phyloP scores from a whole-genome alignment of 2,113 vertebrate genomes.

The Myiopsitta monachus region DNA sequence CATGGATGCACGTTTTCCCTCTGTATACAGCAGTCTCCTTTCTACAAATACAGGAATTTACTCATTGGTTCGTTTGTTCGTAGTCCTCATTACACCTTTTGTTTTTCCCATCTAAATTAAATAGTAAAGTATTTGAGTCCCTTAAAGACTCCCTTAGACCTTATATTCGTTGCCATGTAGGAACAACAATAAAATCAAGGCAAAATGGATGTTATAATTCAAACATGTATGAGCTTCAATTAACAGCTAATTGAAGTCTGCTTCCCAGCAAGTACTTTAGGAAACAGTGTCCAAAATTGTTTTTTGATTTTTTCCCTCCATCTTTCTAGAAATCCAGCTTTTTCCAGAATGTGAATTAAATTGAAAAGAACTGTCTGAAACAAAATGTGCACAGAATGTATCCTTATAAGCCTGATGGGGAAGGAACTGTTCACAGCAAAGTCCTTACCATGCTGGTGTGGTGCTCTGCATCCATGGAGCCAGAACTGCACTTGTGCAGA shows the following conservation, averaged over 20 bases:
- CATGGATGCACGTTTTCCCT: background rate
- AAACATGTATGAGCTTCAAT: background rate
- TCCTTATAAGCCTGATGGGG: background rate
- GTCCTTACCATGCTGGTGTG: background rate
- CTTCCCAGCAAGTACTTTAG: background rate
- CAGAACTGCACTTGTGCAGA: background rate
- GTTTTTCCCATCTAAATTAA: background rate
- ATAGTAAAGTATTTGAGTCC: background rate
- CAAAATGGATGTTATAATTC: background rate
- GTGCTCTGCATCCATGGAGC: background rate
- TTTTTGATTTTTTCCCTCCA: background rate
- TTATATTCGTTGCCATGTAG: background rate
- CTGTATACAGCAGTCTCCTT: background rate
- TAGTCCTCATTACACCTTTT: background rate
- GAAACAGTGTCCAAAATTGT: fast-evolving
- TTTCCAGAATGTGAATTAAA: background rate
- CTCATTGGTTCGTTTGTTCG: background rate
- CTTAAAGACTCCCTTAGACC: background rate
- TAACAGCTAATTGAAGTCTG: background rate
- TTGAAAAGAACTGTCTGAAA: background rate
- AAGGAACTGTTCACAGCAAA: background rate
- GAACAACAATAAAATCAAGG: background rate
- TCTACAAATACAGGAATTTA: background rate
- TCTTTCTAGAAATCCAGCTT: background rate
- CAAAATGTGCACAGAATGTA: background rate